Conservation (phyloP, 2,113 vertebrate species). For the Fulica atra region DNA sequence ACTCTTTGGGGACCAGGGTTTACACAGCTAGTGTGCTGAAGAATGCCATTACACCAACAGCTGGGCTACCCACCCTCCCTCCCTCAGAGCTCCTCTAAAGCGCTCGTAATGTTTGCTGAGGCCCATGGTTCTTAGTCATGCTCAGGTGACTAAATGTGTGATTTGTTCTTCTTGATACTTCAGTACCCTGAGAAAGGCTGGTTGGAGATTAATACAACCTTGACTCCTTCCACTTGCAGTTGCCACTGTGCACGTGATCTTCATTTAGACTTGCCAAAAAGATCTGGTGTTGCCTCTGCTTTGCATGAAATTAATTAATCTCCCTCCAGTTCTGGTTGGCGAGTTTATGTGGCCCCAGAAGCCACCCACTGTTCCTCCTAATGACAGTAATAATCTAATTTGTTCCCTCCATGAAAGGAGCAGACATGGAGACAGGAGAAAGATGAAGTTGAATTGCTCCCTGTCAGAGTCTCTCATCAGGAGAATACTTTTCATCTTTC, state of each 20-base stretch:
- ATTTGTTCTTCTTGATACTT: slow-evolving; percentile 67
- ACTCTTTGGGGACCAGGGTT: not conserved
- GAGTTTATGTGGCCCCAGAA: not conserved
- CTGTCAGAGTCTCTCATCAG: not conserved
- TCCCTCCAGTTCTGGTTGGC: not conserved
- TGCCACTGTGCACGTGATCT: not conserved
- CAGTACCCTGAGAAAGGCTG: slow-evolving; percentile 69
- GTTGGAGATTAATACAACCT: slow-evolving; percentile 51
- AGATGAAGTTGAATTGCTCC: not conserved
- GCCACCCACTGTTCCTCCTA: not conserved
- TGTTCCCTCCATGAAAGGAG: not conserved
- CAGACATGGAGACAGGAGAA: not conserved
- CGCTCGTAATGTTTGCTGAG: slow-evolving; percentile 29
- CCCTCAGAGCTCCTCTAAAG: slow-evolving; percentile 35
- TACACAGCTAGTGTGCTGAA: not conserved
- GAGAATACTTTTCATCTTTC: not conserved
- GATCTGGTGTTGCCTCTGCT: slow-evolving; percentile 25
- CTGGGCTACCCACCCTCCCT: slow-evolving; percentile 28
- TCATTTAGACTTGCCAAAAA: not conserved
- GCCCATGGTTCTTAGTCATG: slow-evolving; percentile 60
- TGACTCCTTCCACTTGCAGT: slow-evolving; percentile 35
- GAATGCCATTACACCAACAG: slow-evolving; percentile 14
- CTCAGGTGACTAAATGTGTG: slow-evolving; percentile 62
- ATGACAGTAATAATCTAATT: not conserved
- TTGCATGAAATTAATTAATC: slow-evolving; percentile 43